These are phyloP conservation scores for Lepisosteus oculatus DNA, from an alignment of 2,113 vertebrate genomes.

Conservation along the genomic window DNA sequence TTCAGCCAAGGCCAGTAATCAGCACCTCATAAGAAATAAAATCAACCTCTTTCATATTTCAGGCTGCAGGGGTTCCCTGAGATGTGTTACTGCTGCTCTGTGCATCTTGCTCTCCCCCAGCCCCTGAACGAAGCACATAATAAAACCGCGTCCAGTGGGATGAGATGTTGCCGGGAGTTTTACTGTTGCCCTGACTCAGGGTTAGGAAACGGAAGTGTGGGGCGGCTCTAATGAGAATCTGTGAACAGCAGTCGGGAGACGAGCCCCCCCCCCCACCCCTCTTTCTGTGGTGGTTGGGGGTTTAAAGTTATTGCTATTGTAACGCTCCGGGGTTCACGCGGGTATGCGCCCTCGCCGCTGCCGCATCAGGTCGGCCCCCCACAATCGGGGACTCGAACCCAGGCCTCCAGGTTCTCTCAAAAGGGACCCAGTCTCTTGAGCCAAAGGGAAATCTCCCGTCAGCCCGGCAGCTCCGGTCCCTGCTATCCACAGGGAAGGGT, in stretches of 20 bases:
- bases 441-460: too few species aligned
- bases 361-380: too few species aligned
- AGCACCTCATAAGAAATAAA: constrained; percentile 59
- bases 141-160: constrained; percentile 17
- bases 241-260: constrained; percentile 16
- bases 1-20: constrained; percentile 64
- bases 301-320: too few species aligned
- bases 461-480: too few species aligned
- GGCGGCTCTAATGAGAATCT: constrained; percentile 3
- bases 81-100: constrained; percentile 39
- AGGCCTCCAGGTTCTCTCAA: too few species aligned
- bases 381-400: too few species aligned
- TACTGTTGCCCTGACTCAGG: constrained; percentile 59
- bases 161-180: constrained; percentile 44
- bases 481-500: too few species aligned
- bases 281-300: background rate
- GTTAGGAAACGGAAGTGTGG: background rate
- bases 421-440: too few species aligned
- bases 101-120: constrained; percentile 15
- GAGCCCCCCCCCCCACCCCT: background rate
- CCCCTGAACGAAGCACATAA: constrained; percentile 16
- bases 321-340: too few species aligned
- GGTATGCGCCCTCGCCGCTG: too few species aligned
- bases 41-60: constrained; percentile 67
- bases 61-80: constrained; percentile 24